Base-by-base conservation (phyloP, 2,888 invertebrate species). In the Merodon equestris region DNA sequence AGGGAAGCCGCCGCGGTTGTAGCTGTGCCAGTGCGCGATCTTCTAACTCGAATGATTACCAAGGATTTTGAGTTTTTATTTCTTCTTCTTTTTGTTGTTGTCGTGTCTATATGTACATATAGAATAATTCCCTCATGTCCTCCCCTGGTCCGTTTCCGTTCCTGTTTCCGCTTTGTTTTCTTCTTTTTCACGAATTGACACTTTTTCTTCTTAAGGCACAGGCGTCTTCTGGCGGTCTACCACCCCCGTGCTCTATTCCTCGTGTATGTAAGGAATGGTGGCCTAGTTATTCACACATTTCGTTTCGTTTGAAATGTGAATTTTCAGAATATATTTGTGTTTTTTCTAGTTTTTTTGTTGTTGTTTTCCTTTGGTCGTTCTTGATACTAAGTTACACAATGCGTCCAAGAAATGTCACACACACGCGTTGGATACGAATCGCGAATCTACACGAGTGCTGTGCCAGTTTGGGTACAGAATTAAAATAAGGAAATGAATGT, bases 331-430 rank as follows among this genome's bases (percentile, higher is more conserved):
- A 54, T 48, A 53, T 66, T 18, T 38, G 45, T 63, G 54, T 54
- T 54, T 36, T 36, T 9, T 13, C 56, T 57, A n/a, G n/a, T n/a
- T n/a, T n/a, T n/a, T n/a, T n/a, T n/a, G n/a, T n/a, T n/a, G n/a
- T n/a, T n/a, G n/a, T n/a, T n/a, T n/a, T n/a, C n/a, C n/a, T n/a
- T n/a, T n/a, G n/a, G n/a, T n/a, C n/a, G n/a, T 67, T 54, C 53
- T 71, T 36, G 54, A 54, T 50, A 71, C 48, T n/a, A 44, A 42
- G 34, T 72, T 72, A 64, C 45, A 72, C 72, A 72, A 72, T 57
- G 13, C 51, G 15, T 72, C 38, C 38, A 72, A 51, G 63, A 51
- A 51, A 10, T 56, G 56, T 44, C 70, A 48, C 54, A 68, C 40
- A 54, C 47, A 27, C 66, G 40, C 3, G 9, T n/a, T 7, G 48